Conservation (phyloP, 2,888 invertebrate genomes). For the Lithophane socia region DNA sequence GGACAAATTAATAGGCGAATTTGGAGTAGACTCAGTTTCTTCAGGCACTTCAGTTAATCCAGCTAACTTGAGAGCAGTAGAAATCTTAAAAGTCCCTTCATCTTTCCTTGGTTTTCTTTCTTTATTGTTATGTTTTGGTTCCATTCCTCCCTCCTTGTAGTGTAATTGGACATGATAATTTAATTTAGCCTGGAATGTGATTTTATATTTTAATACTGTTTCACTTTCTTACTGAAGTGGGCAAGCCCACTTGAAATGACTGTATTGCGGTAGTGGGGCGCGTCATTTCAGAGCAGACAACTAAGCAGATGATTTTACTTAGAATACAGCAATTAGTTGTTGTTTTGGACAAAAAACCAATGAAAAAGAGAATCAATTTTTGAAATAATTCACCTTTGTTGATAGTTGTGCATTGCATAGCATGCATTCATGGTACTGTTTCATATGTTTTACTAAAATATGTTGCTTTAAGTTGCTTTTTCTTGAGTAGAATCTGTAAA, state of each 20-base stretch:
- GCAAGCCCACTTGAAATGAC: too few relatives aligned
- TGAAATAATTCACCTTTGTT: slow-evolving; percentile 78
- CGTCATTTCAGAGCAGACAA: too few relatives aligned
- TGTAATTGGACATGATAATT: slow-evolving; percentile 77
- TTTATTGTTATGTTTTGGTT: slow-evolving; percentile 65
- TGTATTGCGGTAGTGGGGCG: too few relatives aligned
- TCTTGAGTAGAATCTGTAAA: slow-evolving; percentile 86
- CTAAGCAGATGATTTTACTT: too few relatives aligned
- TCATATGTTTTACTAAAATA: slow-evolving; percentile 87
- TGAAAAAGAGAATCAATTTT: not conserved
- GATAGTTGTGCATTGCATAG: slow-evolving; percentile 80
- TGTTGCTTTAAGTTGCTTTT: slow-evolving; percentile 90
- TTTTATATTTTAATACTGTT: not conserved
- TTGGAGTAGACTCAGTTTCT: slow-evolving; percentile 30
- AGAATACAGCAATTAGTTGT: not conserved
- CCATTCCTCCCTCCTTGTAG: slow-evolving; percentile 41
- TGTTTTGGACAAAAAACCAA: not conserved
- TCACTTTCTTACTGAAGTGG: not conserved
- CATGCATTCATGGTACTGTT: slow-evolving; percentile 84
- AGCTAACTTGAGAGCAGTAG: slow-evolving; percentile 81
- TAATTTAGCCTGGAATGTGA: slow-evolving; percentile 77
- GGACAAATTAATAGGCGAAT: slow-evolving; percentile 51
- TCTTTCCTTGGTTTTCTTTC: slow-evolving; percentile 83
- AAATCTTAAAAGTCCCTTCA: slow-evolving; percentile 74
- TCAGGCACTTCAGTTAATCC: slow-evolving; percentile 70